Evolutionary conservation across 1,140 invertebrate species (phyloP).

Genomic region (Ceratina australensis): DNA sequence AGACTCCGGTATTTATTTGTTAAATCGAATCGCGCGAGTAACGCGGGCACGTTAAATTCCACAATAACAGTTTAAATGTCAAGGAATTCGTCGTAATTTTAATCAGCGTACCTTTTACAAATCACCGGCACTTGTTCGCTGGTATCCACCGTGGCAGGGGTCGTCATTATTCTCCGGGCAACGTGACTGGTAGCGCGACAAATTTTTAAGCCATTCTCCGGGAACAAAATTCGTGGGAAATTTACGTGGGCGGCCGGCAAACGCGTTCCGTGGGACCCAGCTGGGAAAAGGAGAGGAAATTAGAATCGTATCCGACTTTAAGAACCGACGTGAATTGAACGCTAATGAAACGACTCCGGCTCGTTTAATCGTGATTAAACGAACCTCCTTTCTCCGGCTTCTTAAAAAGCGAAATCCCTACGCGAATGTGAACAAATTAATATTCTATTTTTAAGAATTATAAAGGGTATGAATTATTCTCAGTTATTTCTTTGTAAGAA

Average conservation of each 20-base stretch:
- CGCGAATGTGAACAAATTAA: too few species aligned
- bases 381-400: not conserved
- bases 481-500: too few species aligned
- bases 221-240: too few species aligned
- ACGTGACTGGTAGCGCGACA: not conserved
- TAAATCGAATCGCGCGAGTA: too few species aligned
- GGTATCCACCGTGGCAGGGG: not conserved
- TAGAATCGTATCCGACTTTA: not conserved
- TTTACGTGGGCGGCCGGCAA: too few species aligned
- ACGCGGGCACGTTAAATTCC: too few species aligned
- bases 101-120: not conserved
- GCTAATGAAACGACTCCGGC: conserved; percentile 7
- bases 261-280: too few species aligned
- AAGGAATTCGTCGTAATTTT: not conserved
- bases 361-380: conserved; percentile 17
- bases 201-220: not conserved
- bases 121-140: conserved; percentile 4
- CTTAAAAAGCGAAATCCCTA: not conserved
- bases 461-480: too few species aligned
- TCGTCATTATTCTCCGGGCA: not conserved
- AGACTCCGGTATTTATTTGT: too few species aligned
- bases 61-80: too few species aligned
- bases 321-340: conserved; percentile 7
- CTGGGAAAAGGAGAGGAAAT: not conserved
- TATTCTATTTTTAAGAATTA: not conserved